Evolutionary conservation across 2,888 invertebrate genomes (phyloP).

Genomic region (Dichetophora obliterata): DNA sequence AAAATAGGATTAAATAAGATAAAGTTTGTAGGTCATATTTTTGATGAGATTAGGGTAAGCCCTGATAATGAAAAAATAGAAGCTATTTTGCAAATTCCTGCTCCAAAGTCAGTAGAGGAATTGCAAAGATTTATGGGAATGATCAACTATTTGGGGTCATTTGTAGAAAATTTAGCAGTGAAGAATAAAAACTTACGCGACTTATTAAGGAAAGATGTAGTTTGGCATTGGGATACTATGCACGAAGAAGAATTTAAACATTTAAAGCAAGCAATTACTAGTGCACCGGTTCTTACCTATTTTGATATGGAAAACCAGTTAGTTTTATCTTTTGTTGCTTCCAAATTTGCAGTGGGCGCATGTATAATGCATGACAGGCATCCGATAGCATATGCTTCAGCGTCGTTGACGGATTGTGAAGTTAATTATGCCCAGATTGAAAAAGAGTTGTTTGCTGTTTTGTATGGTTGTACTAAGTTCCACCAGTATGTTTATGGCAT

Average conservation of each 20-base stretch:
- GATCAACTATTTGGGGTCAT: conserved; percentile 40
- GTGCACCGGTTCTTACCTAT: conserved; percentile 35
- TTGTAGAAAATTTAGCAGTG: conserved; percentile 43
- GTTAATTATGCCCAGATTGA: conserved; percentile 45
- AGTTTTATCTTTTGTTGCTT: conserved; percentile 36
- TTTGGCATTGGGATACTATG: conserved; percentile 33
- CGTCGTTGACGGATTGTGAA: conserved; percentile 34
- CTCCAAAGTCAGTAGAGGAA: conserved; percentile 12
- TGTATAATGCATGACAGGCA: conserved; percentile 31
- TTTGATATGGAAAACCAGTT: conserved; percentile 37
- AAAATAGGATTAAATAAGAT: conserved; percentile 26
- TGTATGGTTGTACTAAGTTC: conserved; percentile 43
- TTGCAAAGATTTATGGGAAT: conserved; percentile 34
- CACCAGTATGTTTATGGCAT: conserved; percentile 37
- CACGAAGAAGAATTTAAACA: conserved; percentile 34
- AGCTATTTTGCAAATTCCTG: conserved; percentile 34
- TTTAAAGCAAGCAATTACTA: conserved; percentile 15
- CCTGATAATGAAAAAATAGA: conserved; percentile 39
- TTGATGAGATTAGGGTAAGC: conserved; percentile 16
- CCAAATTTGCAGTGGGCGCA: conserved; percentile 38
- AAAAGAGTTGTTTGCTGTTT: conserved; percentile 46
- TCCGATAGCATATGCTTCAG: conserved; percentile 33
- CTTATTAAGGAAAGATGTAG: conserved; percentile 21
- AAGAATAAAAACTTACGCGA: conserved; percentile 19
- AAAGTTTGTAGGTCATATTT: conserved; percentile 39